phyloP scores from a whole-genome alignment of 2,888 invertebrate species.

The Marasmarcha lunaedactyla region DNA sequence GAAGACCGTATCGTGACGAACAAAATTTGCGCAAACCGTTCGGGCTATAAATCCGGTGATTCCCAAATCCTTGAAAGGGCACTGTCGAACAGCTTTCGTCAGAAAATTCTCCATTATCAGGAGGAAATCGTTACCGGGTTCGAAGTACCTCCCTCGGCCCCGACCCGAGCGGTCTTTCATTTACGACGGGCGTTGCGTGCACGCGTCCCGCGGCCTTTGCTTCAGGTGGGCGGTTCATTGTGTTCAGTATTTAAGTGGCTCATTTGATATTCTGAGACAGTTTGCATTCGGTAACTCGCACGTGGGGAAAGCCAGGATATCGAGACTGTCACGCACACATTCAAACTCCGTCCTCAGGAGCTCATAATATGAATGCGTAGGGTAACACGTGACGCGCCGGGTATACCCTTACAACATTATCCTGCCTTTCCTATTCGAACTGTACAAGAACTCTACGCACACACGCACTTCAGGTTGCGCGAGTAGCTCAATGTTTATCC shows the following conservation, averaged over 20 bases:
- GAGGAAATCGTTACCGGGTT: constrained; percentile 66
- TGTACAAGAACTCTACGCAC: constrained; percentile 27
- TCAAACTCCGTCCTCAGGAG: constrained; percentile 15
- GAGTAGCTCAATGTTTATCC: constrained; percentile 60
- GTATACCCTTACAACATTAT: background rate
- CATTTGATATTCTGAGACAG: constrained; percentile 68
- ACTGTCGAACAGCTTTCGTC: constrained; percentile 59
- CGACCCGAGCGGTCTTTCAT: constrained; percentile 51
- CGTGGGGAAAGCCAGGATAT: constrained; percentile 41
- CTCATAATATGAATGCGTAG: constrained; percentile 16
- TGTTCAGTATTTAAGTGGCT: constrained; percentile 66
- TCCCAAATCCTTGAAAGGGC: constrained; percentile 60
- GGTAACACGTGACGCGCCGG: constrained; percentile 30
- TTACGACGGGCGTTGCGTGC: constrained; percentile 60
- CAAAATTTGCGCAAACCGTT: constrained; percentile 48
- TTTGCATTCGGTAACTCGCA: constrained; percentile 61
- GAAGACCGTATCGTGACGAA: constrained; percentile 41
- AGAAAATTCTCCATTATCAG: constrained; percentile 66
- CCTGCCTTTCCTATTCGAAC: background rate
- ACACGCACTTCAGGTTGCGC: constrained; percentile 30
- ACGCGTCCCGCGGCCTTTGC: constrained; percentile 59
- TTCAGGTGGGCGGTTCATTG: constrained; percentile 66
- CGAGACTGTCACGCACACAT: constrained; percentile 38
- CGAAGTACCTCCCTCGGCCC: constrained; percentile 51
- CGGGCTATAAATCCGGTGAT: constrained; percentile 49